Evolutionary conservation across 2,888 invertebrate species (phyloP), one percentile per base, ranked within the genome.

Genomic region (Rapana venosa): DNA sequence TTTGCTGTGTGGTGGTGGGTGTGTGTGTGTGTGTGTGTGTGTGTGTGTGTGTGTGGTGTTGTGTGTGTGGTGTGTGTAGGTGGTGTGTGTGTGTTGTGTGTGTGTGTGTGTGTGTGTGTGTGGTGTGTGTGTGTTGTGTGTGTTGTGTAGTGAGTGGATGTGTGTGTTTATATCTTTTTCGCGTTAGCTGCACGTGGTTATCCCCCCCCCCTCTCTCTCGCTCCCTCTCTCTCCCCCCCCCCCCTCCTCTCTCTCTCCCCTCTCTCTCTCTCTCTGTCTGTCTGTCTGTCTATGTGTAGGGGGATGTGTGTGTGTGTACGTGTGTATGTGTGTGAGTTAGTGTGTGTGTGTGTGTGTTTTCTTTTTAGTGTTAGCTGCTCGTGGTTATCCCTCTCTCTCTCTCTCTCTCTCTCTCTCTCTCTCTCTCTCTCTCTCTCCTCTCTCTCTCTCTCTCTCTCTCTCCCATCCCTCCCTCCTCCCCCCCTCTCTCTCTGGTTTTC

Each of bases 251-350:
- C 4, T 74, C 26, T 74, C 30, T 74, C 74, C 11, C 11, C 30
- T 74, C 74, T 74, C 30, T 74, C n/a, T 74, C 11, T 30, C 74
- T 74, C 30, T 74, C 22, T 74, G 5, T 47, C n/a, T 83, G 36
- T 35, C n/a, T 83, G 36, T 83, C 32, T 83, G 36, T 83, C 32
- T 83, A 5, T 83, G 81, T 81, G 81, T 81, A 32, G 15, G 36
- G 15, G 81, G 15, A 32, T 81, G 81, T 81, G 81, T 81, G 81
- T 81, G 81, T 36, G 81, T 81, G 81, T 30, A 32, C 81, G 81
- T 30, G 81, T 22, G 32, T 30, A 32, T 30, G 81, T 30, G 30
- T 30, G 81, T 36, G 81, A 30, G 32, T 81, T 20, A 30, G 81
- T 32, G 81, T 36, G 81, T 81, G 81, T 81, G 81, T 36, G 17